Evolutionary conservation across 2,888 invertebrate genomes (phyloP), one percentile per base, ranked within the genome.

Genomic region (Esperia sulphurella): DNA sequence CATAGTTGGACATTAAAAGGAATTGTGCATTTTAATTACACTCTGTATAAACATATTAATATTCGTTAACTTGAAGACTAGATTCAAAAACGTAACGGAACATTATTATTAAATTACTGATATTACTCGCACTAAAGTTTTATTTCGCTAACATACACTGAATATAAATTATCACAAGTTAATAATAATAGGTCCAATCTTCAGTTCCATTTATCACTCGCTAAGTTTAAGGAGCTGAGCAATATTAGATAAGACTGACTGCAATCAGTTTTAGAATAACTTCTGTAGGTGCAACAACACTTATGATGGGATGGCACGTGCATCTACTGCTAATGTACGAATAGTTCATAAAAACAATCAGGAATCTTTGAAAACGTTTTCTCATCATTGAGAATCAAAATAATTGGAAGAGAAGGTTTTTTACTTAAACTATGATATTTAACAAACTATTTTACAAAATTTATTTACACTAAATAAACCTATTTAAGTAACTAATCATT

Each of bases 401-500:
- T 57, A 67, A 71, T 65, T 78, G 79, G 79, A 79, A 79, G 76
- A 77, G 57, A 64, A 71, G 64, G n/a, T n/a, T 65, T 60, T 61
- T 55, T 65, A 65, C 68, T 66, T 72, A 74, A 54, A 61, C 55
- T 53, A 59, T 57, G 63, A 14, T 39, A 39, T 39, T 39, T 45
- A 64, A 61, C 67, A 68, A 66, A 55, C 54, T 73, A 72, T 63
- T 68, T 70, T 75, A 79, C 66, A 77, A 71, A 73, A 69, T 68
- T 75, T 83, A 84, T 85, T 71, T 82, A 86, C 84, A 86, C 62
- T 58, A 59, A 68, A 67, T 67, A 68, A 73, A 71, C 21, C 21
- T 21, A 72, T 72, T 74, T 76, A 82, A 82, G 76, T 84, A 80
- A 79, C 75, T 79, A 79, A 75, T 62, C 72, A 75, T 61, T 64